Conservation (phyloP, 2,888 invertebrate species). For the Rhimphoctona megacephalus region DNA sequence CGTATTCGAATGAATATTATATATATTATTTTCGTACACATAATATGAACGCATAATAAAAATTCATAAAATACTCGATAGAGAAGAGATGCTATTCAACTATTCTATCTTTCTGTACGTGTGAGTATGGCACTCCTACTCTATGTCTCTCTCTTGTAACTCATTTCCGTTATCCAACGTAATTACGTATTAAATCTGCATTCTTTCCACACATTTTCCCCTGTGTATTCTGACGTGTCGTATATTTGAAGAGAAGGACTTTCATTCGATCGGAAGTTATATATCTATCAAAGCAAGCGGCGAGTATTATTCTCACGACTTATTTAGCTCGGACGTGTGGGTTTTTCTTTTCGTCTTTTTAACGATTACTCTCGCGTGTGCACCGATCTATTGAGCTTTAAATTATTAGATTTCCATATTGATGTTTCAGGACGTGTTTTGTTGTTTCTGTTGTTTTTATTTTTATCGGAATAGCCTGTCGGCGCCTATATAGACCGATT, state of each 20-base stretch:
- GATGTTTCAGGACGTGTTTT: constrained; percentile 62
- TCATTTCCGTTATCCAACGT: constrained; percentile 64
- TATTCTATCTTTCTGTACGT: constrained; percentile 3
- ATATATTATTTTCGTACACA: neutral
- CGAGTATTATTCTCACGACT: constrained; percentile 59
- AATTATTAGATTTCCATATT: constrained; percentile 67
- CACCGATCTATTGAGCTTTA: constrained; percentile 53
- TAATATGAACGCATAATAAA: constrained; percentile 10
- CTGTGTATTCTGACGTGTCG: constrained; percentile 2
- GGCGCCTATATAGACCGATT: constrained; percentile 7
- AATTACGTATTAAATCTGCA: constrained; percentile 78
- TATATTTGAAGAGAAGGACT: constrained; percentile 28
- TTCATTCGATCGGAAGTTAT: constrained; percentile 63
- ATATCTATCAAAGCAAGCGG: constrained; percentile 42
- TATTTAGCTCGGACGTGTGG: constrained; percentile 16
- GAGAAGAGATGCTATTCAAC: constrained; percentile 32
- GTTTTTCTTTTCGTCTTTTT: constrained; percentile 11
- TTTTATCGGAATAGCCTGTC: constrained; percentile 34
- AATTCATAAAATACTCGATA: constrained; percentile 12
- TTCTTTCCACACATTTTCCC: constrained; percentile 4
- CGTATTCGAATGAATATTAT: neutral
- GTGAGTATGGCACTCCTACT: neutral
- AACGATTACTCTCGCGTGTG: constrained; percentile 7
- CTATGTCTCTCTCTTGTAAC: constrained; percentile 15
- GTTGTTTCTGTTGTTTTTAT: neutral